Conservation (phyloP, 2,888 invertebrate species). For the Hyposoter didymator region DNA sequence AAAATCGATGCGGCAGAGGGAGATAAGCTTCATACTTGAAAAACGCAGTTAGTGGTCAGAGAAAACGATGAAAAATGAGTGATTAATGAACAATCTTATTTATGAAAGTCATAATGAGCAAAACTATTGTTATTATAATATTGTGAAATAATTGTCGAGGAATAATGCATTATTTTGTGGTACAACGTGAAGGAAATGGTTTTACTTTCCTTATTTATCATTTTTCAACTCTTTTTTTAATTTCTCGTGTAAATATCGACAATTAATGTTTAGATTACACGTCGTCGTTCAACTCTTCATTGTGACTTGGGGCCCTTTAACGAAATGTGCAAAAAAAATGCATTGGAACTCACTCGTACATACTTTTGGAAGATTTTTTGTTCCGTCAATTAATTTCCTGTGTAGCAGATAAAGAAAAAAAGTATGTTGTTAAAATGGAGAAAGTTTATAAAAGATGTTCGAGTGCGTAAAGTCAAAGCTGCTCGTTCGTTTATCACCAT, state of each 20-base stretch:
- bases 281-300: background rate
- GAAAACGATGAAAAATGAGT: background rate
- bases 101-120: background rate
- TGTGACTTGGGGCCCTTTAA: background rate
- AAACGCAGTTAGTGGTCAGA: background rate
- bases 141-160: background rate
- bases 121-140: no score
- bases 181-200: no score
- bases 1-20: background rate
- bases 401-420: background rate
- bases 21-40: background rate
- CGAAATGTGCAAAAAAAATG: background rate
- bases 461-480: slow-evolving; percentile 5
- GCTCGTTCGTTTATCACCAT: slow-evolving; percentile 29
- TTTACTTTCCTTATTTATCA: background rate
- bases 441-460: slow-evolving; percentile 41
- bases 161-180: background rate
- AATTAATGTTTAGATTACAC: background rate
- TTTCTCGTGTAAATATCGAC: background rate
- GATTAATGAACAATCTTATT: background rate
- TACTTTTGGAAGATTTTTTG: background rate
- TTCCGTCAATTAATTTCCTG: background rate
- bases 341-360: background rate
- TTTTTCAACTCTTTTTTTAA: background rate
- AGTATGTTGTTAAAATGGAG: slow-evolving; percentile 25